Percentiles rank a stretch among this genome's conserved stretches.
These are phyloP conservation scores for Lepus oiostolus DNA, from an alignment of 2,797 vertebrate genomes.

Conservation along the genomic window DNA sequence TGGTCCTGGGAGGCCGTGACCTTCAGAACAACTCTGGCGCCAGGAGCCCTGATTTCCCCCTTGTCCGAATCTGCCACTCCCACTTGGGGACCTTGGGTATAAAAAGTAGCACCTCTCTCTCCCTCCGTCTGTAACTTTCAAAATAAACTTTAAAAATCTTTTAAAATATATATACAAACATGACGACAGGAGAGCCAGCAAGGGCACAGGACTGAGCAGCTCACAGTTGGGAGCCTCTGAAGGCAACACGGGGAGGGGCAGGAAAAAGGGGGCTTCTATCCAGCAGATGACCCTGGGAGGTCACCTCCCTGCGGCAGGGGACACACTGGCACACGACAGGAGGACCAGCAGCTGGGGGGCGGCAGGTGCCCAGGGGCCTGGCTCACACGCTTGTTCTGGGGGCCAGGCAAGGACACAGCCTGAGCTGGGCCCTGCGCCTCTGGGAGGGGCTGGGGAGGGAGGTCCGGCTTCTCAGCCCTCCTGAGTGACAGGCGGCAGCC, in stretches of 20 bases:
- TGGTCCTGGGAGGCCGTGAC: no score
- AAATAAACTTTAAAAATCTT: no score
- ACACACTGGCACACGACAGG: not conserved
- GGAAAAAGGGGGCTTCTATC: not conserved
- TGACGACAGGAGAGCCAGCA: no score
- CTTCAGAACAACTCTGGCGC: not conserved
- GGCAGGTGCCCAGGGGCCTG: not conserved
- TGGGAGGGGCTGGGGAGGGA: not conserved
- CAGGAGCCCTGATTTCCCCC: not conserved
- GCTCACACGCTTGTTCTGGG: not conserved
- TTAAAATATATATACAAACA: no score
- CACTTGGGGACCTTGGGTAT: no score
- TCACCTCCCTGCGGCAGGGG: no score
- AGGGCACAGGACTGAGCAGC: no score
- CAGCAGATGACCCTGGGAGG: no score
- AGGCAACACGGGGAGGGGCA: no score
- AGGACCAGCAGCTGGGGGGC: not conserved
- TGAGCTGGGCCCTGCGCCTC: not conserved
- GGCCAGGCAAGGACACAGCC: not conserved
- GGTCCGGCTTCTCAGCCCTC: not conserved
- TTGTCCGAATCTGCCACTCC: not conserved
- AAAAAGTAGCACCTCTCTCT: no score
- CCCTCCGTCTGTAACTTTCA: no score
- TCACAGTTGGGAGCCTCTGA: not conserved
- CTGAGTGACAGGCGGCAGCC: not conserved